Conservation (phyloP, 2,888 invertebrate species). For the Mesodorylaimus sp. region DNA sequence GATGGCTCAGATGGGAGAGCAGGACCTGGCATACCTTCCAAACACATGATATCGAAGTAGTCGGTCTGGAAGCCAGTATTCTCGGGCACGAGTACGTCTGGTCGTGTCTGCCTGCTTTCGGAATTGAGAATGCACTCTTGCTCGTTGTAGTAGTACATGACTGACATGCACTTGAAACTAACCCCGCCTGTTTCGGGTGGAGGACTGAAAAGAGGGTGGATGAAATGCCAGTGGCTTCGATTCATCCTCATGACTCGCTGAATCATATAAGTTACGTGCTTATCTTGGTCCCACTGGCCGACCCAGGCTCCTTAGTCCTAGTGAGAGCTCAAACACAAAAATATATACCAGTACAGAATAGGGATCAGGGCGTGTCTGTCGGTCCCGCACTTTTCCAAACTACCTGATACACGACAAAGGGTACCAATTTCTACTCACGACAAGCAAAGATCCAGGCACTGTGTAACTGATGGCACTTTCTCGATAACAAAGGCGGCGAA, state of each 20-base stretch:
- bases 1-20: too few species aligned
- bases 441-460: conserved; percentile 28
- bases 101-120: conserved; percentile 24
- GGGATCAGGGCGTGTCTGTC: too few species aligned
- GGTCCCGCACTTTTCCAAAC: too few species aligned
- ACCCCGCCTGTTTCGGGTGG: conserved; percentile 27
- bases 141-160: conserved; percentile 31
- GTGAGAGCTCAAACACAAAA: too few species aligned
- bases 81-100: conserved; percentile 27
- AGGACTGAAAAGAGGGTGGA: conserved; percentile 19
- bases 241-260: too few species aligned
- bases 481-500: conserved; percentile 30
- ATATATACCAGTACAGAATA: too few species aligned
- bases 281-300: too few species aligned
- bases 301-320: too few species aligned
- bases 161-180: conserved; percentile 27
- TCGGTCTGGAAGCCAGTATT: conserved; percentile 25
- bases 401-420: too few species aligned
- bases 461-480: conserved; percentile 27
- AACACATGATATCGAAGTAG: conserved; percentile 25
- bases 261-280: too few species aligned
- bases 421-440: too few species aligned
- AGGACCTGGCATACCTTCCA: conserved; percentile 16
- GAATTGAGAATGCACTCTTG: conserved; percentile 29
- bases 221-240: too few species aligned